Percentiles rank a stretch among this genome's conserved stretches.
phyloP scores from a whole-genome alignment of 2,888 invertebrate genomes.

The Flabesymbios commensalis region DNA sequence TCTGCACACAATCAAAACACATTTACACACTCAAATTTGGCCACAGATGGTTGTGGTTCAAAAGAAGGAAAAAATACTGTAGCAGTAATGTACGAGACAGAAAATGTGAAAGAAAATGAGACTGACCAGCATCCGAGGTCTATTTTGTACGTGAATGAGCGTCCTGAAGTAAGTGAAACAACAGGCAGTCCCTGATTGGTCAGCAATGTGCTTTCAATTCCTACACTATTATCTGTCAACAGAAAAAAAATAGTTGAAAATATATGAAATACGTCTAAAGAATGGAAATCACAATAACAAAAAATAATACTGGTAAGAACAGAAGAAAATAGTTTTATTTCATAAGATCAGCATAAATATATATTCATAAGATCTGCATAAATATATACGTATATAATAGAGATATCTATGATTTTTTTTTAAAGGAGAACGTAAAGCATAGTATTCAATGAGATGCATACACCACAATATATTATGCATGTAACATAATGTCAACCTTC shows the following conservation, averaged over 20 bases:
- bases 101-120: no score
- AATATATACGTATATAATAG: no score
- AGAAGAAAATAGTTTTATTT: conserved; percentile 6
- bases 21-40: no score
- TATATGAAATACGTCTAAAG: neutral
- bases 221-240: conserved; percentile 11
- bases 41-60: no score
- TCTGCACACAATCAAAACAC: no score
- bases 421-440: neutral
- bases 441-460: neutral
- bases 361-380: no score
- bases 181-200: conserved; percentile 77
- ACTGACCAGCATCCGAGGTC: conserved; percentile 70
- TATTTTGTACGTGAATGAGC: conserved; percentile 80
- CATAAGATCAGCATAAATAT: no score
- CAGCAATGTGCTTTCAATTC: conserved; percentile 2
- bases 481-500: no score
- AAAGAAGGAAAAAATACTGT: no score
- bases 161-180: conserved; percentile 81
- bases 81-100: no score
- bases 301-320: neutral
- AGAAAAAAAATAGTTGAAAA: neutral
- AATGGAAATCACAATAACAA: neutral
- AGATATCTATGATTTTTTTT: neutral
- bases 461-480: no score